phyloP scores from a whole-genome alignment of 1,140 invertebrate genomes.

The Microvelia longipes region DNA sequence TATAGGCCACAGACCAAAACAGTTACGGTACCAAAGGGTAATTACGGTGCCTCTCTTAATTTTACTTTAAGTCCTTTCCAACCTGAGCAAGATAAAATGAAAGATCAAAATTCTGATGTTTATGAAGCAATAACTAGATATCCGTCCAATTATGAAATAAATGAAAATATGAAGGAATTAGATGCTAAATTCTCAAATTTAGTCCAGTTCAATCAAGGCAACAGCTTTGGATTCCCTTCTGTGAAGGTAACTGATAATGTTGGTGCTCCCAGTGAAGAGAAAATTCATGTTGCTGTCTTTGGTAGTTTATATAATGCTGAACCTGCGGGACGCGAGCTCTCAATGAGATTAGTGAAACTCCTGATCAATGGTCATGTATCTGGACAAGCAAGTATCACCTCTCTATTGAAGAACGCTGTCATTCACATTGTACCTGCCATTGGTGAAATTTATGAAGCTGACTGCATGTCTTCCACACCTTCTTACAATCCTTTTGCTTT shows the following conservation, averaged over 20 bases:
- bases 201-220: conserved; percentile 36
- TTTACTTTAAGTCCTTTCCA: conserved; percentile 64
- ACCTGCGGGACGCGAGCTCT: conserved; percentile 66
- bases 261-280: conserved; percentile 49
- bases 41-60: conserved; percentile 46
- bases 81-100: conserved; percentile 30
- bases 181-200: conserved; percentile 44
- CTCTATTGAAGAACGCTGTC: conserved; percentile 51
- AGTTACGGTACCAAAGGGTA: conserved; percentile 41
- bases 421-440: conserved; percentile 58
- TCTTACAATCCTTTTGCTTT: conserved; percentile 12
- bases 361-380: conserved; percentile 50
- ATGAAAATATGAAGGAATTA: conserved; percentile 41
- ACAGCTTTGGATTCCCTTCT: background rate
- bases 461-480: conserved; percentile 13
- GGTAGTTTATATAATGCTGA: conserved; percentile 72
- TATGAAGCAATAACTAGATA: conserved; percentile 29
- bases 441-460: conserved; percentile 12
- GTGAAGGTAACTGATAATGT: conserved; percentile 13
- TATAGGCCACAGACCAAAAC: conserved; percentile 44
- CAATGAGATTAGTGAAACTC: conserved; percentile 66
- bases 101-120: background rate
- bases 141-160: conserved; percentile 46
- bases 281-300: conserved; percentile 63
- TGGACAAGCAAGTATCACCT: conserved; percentile 42